Percentiles rank a stretch among this genome's conserved stretches.
phyloP scores from a whole-genome alignment of 2,113 vertebrate species.

The Calidris pygmaea region DNA sequence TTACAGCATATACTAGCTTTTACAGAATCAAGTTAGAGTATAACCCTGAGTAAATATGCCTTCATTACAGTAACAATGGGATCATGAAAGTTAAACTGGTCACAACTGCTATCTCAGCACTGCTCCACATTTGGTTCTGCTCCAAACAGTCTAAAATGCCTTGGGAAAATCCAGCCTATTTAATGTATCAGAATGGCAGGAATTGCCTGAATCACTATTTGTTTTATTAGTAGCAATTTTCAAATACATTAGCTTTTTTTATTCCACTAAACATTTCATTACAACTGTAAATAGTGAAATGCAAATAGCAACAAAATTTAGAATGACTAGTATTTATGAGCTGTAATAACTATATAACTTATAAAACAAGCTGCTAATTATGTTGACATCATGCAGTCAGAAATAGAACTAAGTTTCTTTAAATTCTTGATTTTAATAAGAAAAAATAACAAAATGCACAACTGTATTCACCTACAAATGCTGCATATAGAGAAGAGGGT shows the following conservation, averaged over 20 bases:
- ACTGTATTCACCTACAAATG: not conserved
- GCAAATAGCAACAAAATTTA: not conserved
- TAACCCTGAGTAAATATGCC: not conserved
- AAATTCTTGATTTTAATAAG: not conserved
- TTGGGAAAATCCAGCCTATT: not conserved
- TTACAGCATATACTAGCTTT: not conserved
- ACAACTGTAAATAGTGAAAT: not conserved
- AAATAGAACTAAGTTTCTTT: not conserved
- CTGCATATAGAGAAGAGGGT: not conserved
- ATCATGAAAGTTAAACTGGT: not conserved
- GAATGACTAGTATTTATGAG: not conserved
- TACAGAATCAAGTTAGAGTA: not conserved
- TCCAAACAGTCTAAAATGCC: conserved; percentile 13
- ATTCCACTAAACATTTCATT: conserved; percentile 22
- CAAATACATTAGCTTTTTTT: not conserved
- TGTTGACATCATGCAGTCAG: not conserved
- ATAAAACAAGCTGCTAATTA: not conserved
- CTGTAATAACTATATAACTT: not conserved
- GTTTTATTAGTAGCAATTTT: not conserved
- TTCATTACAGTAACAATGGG: not conserved
- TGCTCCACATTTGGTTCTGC: not conserved
- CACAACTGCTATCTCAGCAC: not conserved
- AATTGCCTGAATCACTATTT: not conserved
- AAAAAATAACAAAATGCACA: not conserved
- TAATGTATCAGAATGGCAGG: not conserved